Evolutionary conservation across 2,888 invertebrate genomes (phyloP), one percentile per base, ranked within the genome.

Genomic region (Anaspis maculata): DNA sequence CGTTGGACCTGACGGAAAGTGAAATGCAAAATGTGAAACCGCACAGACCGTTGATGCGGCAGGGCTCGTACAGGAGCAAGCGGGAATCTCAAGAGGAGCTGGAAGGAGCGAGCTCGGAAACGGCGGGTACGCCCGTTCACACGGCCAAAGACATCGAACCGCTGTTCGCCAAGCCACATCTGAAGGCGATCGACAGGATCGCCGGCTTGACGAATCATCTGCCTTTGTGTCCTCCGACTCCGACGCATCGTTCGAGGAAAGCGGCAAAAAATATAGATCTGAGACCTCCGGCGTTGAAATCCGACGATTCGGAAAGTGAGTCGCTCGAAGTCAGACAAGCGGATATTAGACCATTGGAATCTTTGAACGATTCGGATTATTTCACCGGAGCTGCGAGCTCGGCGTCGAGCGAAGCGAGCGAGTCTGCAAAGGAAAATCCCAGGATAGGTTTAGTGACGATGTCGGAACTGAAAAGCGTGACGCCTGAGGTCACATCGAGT

Each of bases 221-320:
- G 24, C 74, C 81, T 1, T 77, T 86, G 42, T 88, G 88, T 55
- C 88, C 88, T 2, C 89, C 89, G 1, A 89, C 89, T 0, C 89
- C 89, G 0, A 89, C 88, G 0, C 89, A 89, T 62, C 87, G 86
- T 55, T 83, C 86, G 1, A 70, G 83, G 24, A 73, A 79, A 27
- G 71, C 77, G 4, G 70, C 78, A 41, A 76, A 74, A 32, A 38
- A 46, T 1, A 34, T 51, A 3, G 60, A 58, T 25, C 46, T 66
- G 26, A 52, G 59, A 34, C 68, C 68, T 16, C 71, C 75, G 0
- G 72, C 69, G 29, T 57, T 77, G 15, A 73, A 74, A 37, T 72
- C 52, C 3, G 41, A 22, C 3, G 41, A 32, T 7, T 39, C 41
- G 13, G 46, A 46, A 13, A 49, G 45, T 3, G 46, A 46, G 11